Evolutionary conservation across 2,113 vertebrate species (phyloP), one percentile per base, ranked within the genome.

Genomic region (Oryzias melastigma): DNA sequence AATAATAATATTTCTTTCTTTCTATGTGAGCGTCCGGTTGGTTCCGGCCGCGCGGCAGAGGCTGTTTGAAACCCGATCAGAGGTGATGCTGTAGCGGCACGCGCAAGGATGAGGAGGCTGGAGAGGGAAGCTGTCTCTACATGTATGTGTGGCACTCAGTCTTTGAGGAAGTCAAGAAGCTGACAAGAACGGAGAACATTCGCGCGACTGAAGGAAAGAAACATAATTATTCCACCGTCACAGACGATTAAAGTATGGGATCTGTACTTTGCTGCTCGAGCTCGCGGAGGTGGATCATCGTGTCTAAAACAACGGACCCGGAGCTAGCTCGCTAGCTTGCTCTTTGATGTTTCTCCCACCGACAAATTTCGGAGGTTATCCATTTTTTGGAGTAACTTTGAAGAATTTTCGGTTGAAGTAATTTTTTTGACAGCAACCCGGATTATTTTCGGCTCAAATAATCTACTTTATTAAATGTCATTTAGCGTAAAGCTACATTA

Each of bases 251-350:
- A 41, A 55, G 17, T 59, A 42, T 1, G 44, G 76, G 60, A 71
- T 47, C 0, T n/a, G 1, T 49, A 22, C 5, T 1, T 58, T 56
- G n/a, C 5, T 16, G 25, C 48, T 51, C 0, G 25, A 1, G 58
- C 40, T 49, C 4, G 46, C 15, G 65, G 49, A 62, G 54, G 63
- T 15, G 58, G 25, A 7, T 22, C 8, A 35, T 79, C 27, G 51
- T n/a, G 29, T 40, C 43, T 46, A 14, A 62, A 71, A 59, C 66
- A 55, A 42, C 55, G 68, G 71, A 43, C 45, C 35, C 51, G 66
- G 50, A 27, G 86, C 62, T 88, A 85, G 60, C 78, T 12, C 22
- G 81, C 55, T 86, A 84, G 71, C 75, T 62, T 18, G 22, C n/a
- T 57, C 44, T 62, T 55, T 55, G 52, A 60, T 62, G 67, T 52